Evolutionary conservation across 2,888 invertebrate species (phyloP), one percentile per base, ranked within the genome.

Genomic region (Mimumesa dahlbomi): DNA sequence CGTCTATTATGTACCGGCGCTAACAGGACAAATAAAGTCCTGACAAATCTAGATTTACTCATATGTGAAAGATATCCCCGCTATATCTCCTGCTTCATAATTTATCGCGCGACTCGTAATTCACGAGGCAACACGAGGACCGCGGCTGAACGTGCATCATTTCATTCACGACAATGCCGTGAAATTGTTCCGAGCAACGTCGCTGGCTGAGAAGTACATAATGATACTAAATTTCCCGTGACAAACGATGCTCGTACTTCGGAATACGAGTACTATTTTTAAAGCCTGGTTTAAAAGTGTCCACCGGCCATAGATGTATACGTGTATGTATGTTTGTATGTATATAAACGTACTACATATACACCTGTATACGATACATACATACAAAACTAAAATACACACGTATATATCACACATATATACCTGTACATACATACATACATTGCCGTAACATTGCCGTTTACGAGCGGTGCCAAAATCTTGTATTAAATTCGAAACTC

Each of bases 181-280:
- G 53, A 62, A 53, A 73, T 62, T 38, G 42, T 53, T 21, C 64
- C 69, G 22, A 7, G 25, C n/a, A 34, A 40, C 34, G 34, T 31
- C 19, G 2, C 31, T 22, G 50, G 50, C 40, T 38, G 38, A 56
- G 5, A 36, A 64, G 62, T 42, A 16, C 58, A 52, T 77, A 75
- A 75, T 75, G 75, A 75, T 42, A 56, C 50, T 67, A 73, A 75
- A 75, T 75, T 72, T 64, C 50, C 38, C 45, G 40, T 58, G 69
- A 61, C 69, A 61, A 54, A 66, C 53, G 61, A 46, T 22, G 45
- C 53, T 46, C 13, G 48, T 48, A 48, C 46, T 61, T 46, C 52
- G 22, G 46, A 31, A 56, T 63, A 54, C 50, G 40, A n/a, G 29
- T 42, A 64, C 40, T 48, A 62, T 75, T 70, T 75, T 75, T 65